A percentile compares a stretch with the other conserved stretches of the same genome.
phyloP scores from a whole-genome alignment of 2,113 vertebrate genomes.

The Serilophus lunatus region DNA sequence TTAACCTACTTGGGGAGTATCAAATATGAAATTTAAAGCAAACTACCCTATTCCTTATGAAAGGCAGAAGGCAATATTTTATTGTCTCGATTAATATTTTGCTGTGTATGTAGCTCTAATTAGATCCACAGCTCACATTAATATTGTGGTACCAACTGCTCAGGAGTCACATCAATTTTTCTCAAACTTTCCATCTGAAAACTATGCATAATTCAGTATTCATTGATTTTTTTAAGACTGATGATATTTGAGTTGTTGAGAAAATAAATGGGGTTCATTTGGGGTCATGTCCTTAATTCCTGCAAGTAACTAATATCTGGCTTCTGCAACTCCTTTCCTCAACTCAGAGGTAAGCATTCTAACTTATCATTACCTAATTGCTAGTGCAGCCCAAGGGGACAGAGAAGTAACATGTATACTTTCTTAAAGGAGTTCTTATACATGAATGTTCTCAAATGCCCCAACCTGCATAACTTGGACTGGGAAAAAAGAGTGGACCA shows the following conservation, averaged over 20 bases:
- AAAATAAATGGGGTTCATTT: constrained; percentile 40
- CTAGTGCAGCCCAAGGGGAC: neutral
- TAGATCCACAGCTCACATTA: constrained; percentile 8
- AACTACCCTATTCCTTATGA: neutral
- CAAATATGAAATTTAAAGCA: neutral
- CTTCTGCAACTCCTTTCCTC: neutral
- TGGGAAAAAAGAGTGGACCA: neutral
- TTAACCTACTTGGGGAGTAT: neutral
- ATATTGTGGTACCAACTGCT: neutral
- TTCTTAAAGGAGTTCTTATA: neutral
- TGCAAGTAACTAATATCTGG: neutral
- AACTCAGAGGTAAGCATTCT: neutral
- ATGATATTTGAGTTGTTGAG: constrained; percentile 5
- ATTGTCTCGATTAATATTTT: constrained; percentile 15
- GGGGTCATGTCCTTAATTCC: neutral
- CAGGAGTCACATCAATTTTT: constrained; percentile 4
- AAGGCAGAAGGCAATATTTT: neutral
- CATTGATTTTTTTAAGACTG: constrained; percentile 42
- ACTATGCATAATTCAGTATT: constrained; percentile 20
- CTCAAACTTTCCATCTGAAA: constrained; percentile 12
- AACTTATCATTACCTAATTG: neutral
- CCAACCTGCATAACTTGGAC: accelerated
- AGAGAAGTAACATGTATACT: neutral
- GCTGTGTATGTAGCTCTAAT: neutral
- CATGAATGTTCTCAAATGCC: neutral